phyloP scores from a whole-genome alignment of 2,797 vertebrate genomes.

The Etheostoma nigrum region DNA sequence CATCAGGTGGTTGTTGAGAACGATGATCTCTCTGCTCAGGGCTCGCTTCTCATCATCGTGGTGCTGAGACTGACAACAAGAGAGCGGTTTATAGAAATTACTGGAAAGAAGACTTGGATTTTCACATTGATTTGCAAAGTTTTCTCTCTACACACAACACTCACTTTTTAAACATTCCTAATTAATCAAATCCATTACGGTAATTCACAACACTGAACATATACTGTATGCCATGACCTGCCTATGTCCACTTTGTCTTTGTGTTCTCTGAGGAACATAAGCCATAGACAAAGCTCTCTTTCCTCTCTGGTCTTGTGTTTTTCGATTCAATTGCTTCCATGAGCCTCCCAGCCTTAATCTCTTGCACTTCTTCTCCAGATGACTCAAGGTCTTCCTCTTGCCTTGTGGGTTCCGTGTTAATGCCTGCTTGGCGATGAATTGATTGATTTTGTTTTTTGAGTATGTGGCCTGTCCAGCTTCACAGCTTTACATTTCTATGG shows the following conservation, averaged over 20 bases:
- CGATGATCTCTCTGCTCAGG: constrained; percentile 96
- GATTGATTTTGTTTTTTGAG: neutral
- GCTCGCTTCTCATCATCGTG: constrained; percentile 97
- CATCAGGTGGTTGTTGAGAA: constrained; percentile 97
- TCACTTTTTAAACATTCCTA: neutral
- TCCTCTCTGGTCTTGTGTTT: neutral
- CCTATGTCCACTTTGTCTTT: neutral
- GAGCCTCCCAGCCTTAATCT: neutral
- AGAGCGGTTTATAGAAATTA: neutral
- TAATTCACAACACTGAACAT: neutral
- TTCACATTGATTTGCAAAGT: no score
- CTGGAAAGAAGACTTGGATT: neutral
- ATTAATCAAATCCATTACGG: neutral
- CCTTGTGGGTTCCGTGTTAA: neutral
- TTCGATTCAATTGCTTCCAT: neutral
- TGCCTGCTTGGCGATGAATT: neutral
- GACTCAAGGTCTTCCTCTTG: neutral
- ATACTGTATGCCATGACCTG: neutral
- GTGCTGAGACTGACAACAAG: constrained; percentile 89
- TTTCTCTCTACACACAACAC: neutral
- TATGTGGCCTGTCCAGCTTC: neutral
- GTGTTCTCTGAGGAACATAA: neutral
- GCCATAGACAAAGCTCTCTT: neutral
- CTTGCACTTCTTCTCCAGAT: neutral
- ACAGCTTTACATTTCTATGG: neutral